Conservation (phyloP, 2,797 vertebrate genomes). For the Rhinophrynus dorsalis region DNA sequence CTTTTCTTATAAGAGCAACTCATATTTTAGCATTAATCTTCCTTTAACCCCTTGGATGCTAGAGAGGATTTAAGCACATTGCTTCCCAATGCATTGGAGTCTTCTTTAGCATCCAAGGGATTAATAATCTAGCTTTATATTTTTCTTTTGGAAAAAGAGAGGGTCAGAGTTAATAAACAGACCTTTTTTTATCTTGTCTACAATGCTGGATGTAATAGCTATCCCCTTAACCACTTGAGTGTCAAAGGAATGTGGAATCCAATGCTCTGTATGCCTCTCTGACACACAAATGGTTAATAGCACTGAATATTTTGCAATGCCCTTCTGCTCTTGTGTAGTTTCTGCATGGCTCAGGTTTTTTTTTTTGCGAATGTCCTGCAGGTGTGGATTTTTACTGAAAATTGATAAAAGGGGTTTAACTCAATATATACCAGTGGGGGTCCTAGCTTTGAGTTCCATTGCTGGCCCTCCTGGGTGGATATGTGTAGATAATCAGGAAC, state of each 20-base stretch:
- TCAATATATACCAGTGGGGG: not conserved
- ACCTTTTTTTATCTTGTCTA: slow-evolving; percentile 7
- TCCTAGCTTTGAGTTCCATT: not conserved
- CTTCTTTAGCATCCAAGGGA: no score
- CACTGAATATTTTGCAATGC: slow-evolving; percentile 23
- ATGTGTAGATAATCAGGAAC: not conserved
- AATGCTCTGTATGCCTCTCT: no score
- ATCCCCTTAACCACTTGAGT: no score
- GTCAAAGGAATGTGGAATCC: no score
- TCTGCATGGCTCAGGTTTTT: slow-evolving; percentile 34
- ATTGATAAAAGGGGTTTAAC: not conserved
- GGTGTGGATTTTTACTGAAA: not conserved
- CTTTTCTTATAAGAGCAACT: no score
- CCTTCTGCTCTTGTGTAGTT: not conserved
- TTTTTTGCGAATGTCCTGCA: not conserved
- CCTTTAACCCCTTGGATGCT: no score
- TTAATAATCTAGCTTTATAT: not conserved
- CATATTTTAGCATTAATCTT: no score
- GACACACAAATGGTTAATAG: slow-evolving; percentile 3
- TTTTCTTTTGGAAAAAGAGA: not conserved
- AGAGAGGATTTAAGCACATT: no score
- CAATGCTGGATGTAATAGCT: not conserved
- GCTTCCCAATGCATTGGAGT: no score
- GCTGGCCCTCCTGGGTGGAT: not conserved
- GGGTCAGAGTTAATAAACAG: not conserved